phyloP scores from a whole-genome alignment of 2,113 vertebrate genomes.

The Sorex araneus region DNA sequence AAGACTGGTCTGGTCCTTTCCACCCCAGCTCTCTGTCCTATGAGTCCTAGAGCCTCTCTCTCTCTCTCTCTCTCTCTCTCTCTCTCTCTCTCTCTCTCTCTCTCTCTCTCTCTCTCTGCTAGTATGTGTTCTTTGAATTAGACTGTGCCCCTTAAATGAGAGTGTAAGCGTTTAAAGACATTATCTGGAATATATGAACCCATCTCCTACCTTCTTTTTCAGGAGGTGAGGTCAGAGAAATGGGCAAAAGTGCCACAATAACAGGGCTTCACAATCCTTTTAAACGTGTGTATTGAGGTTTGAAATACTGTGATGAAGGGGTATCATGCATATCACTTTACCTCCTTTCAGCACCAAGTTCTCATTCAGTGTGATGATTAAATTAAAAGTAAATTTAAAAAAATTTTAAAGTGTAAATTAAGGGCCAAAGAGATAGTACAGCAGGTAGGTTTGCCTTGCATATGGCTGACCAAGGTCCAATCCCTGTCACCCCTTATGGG shows the following conservation, averaged over 20 bases:
- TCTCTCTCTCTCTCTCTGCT: not conserved
- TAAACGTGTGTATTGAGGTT: not conserved
- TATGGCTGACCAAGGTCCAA: too few relatives aligned
- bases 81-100: not conserved
- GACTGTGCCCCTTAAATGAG: not conserved
- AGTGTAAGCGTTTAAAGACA: slow-evolving; percentile 9
- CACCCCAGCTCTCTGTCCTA: not conserved
- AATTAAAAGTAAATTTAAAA: too few relatives aligned
- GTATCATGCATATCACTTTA: too few relatives aligned
- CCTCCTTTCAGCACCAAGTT: too few relatives aligned
- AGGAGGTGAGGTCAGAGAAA: not conserved
- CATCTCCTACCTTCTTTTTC: not conserved
- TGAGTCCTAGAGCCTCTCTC: not conserved
- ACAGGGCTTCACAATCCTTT: not conserved
- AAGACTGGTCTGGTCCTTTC: not conserved
- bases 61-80: not conserved
- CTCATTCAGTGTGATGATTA: too few relatives aligned
- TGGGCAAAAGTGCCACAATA: not conserved
- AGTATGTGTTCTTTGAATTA: slow-evolving; percentile 4
- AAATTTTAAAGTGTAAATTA: too few relatives aligned
- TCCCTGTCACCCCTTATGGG: too few relatives aligned
- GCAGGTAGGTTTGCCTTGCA: too few relatives aligned
- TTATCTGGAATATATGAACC: not conserved
- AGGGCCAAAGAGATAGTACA: too few relatives aligned
- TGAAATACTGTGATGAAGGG: too few relatives aligned